phyloP scores from a whole-genome alignment of 2,888 invertebrate genomes.

The Protonemura montana region DNA sequence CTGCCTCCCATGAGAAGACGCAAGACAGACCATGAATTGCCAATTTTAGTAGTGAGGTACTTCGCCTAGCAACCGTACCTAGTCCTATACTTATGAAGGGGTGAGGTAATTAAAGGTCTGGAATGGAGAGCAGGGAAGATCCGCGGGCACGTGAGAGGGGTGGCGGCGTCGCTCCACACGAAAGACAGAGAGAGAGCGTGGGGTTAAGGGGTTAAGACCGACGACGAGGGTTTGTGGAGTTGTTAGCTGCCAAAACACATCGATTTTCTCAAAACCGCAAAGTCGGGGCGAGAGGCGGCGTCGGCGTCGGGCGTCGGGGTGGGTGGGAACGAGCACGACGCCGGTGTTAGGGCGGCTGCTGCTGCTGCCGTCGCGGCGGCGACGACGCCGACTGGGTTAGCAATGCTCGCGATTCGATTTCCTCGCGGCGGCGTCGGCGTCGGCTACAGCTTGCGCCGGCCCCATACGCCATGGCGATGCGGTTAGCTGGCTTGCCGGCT shows the following conservation, averaged over 20 bases:
- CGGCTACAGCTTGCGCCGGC: neutral
- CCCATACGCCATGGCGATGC: slow-evolving; percentile 3
- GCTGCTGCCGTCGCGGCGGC: slow-evolving; percentile 26
- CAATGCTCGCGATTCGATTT: neutral
- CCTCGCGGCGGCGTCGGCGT: slow-evolving; percentile 3
- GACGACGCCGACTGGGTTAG: slow-evolving; percentile 19
- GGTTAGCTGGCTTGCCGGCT: neutral
- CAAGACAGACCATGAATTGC: no score
- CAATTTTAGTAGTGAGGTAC: no score
- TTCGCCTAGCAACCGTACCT: no score
- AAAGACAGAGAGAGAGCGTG: slow-evolving; percentile 41
- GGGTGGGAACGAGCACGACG: slow-evolving; percentile 36
- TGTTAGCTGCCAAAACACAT: slow-evolving; percentile 50
- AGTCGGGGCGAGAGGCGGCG: slow-evolving; percentile 29
- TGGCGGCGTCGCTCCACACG: slow-evolving; percentile 23
- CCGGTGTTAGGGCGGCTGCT: slow-evolving; percentile 1
- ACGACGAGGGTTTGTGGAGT: slow-evolving; percentile 48
- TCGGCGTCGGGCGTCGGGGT: neutral
- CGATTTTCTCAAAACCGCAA: slow-evolving; percentile 49
- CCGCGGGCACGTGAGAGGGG: slow-evolving; percentile 14
- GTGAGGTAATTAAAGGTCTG: slow-evolving; percentile 46
- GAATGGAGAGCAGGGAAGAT: slow-evolving; percentile 43
- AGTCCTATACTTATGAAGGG: neutral
- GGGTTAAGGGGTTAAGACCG: slow-evolving; percentile 38
- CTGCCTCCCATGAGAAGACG: neutral